Percentiles rank a stretch among this genome's conserved stretches.
Conservation (phyloP, 2,888 invertebrate species). For the Venustoraphidia nigricollis region DNA sequence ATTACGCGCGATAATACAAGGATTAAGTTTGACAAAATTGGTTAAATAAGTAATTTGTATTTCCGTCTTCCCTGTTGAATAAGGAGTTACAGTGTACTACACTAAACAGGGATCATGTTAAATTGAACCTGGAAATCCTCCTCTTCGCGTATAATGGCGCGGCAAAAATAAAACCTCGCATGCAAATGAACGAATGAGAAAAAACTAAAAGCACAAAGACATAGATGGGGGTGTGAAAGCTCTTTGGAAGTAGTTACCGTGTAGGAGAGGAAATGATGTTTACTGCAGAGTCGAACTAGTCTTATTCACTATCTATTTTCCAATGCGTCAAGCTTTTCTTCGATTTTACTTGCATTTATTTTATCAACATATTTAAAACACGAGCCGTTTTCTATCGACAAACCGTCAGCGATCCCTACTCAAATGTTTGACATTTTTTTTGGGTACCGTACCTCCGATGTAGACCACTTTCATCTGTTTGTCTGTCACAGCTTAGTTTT, state of each 20-base stretch:
- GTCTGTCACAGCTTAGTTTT: no score
- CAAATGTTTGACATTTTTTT: no score
- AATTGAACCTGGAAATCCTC: not conserved
- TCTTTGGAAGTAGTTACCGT: not conserved
- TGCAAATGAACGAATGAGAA: not conserved
- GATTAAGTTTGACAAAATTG: no score
- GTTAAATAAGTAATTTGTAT: no score
- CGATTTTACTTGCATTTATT: not conserved
- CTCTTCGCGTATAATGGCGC: not conserved
- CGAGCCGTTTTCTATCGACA: not conserved
- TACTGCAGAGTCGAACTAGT: not conserved
- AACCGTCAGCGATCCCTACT: no score
- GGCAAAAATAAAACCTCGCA: not conserved
- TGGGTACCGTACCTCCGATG: no score
- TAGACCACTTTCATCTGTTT: no score
- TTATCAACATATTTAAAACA: not conserved
- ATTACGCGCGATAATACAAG: no score
- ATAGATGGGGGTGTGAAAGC: not conserved
- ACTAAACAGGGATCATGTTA: not conserved
- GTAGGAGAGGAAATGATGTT: not conserved
- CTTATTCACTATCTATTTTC: not conserved
- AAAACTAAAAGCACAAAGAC: conserved; percentile 1
- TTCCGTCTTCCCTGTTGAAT: no score
- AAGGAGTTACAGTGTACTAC: not conserved
- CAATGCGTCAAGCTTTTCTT: not conserved